A percentile compares a stretch with the other conserved stretches of the same genome.
phyloP scores from a whole-genome alignment of 2,113 vertebrate genomes.

The Heptranchias perlo region DNA sequence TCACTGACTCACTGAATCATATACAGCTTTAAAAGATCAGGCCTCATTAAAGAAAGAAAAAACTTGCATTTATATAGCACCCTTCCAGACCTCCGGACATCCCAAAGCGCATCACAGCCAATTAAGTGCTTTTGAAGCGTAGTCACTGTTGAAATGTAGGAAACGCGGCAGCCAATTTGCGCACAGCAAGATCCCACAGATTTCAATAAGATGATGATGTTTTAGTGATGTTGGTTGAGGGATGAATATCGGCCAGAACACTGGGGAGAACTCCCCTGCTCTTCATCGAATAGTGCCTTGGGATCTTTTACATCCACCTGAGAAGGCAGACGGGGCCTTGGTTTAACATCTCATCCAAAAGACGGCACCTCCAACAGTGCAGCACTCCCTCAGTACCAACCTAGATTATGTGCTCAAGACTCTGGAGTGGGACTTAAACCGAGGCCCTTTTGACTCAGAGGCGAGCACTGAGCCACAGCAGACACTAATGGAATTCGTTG shows the following conservation, averaged over 20 bases:
- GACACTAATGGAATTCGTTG: background rate
- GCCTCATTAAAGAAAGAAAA: background rate
- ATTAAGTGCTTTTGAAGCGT: background rate
- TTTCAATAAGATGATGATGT: background rate
- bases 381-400: background rate
- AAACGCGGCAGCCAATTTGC: background rate
- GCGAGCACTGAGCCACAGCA: background rate
- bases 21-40: background rate
- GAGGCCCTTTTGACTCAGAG: background rate
- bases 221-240: background rate
- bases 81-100: background rate
- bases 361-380: background rate
- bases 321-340: too few species aligned
- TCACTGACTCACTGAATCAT: background rate
- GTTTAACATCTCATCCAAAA: background rate
- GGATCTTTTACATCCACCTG: background rate
- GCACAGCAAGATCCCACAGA: background rate
- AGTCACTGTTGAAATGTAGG: background rate
- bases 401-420: background rate
- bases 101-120: background rate
- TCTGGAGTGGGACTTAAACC: background rate
- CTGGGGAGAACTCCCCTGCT: background rate
- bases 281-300: background rate
- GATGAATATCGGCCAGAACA: background rate
- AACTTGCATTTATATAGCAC: background rate